Evolutionary conservation across 1,140 invertebrate species (phyloP), one percentile per base, ranked within the genome.

Genomic region (Agrypnia vestita): DNA sequence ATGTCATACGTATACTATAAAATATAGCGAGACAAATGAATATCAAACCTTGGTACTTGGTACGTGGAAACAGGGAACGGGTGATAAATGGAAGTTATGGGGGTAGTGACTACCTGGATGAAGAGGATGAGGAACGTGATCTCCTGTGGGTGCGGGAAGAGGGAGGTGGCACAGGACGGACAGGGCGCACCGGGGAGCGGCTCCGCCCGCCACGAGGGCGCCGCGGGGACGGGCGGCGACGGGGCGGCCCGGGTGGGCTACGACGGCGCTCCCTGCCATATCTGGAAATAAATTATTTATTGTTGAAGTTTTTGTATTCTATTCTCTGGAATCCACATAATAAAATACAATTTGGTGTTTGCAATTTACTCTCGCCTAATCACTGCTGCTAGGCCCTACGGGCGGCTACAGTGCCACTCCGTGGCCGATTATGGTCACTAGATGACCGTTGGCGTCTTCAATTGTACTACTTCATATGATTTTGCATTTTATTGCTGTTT

Each of bases 71-170:
- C 1, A 59, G n/a, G 55, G 55, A 59, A 19, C 3, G 55, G 7
- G 55, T 3, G 17, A 17, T 9, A n/a, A 19, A 17, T 8, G 15
- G 15, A 7, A 17, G 53, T 4, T 15, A 56, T 19, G 53, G 53
- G 17, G 15, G n/a, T 15, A 1, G n/a, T 35, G 11, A 83, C 91
- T 92, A 95, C 90, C 94, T 92, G 80, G 94, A 95, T 85, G 94
- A 95, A 85, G 94, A 95, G 11, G 94, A 95, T 84, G 93, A 94
- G 77, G 95, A 96, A 85, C 95, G 91, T 84, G 94, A 95, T 87
- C 95, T 95, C 82, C 95, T 92, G 81, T 95, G 71, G 12, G 71
- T 21, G 49, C 71, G 71, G 10, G 71, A 55, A 51, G 71, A 10
- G 71, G 91, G 82, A 95, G 92, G 78, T 93, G 88, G 75, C 92